Conservation (phyloP, 2,113 vertebrate genomes). For the Pandion haliaetus region DNA sequence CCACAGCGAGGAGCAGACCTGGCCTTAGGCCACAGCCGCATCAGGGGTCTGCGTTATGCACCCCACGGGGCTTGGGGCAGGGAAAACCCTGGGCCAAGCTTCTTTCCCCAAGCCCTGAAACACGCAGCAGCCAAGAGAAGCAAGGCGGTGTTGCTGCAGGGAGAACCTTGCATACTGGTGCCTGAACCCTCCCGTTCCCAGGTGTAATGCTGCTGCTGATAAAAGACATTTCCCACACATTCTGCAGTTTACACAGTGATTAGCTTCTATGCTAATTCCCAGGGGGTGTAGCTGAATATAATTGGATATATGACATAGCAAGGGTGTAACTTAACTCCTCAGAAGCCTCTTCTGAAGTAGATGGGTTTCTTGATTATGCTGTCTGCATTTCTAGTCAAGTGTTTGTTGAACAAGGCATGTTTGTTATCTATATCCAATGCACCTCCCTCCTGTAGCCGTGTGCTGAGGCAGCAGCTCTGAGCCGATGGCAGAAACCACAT, state of each 20-base stretch:
- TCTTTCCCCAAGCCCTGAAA: not conserved
- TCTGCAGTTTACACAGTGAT: not conserved
- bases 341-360: not conserved
- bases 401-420: not conserved
- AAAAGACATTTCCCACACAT: slow-evolving; percentile 20
- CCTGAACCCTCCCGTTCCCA: not conserved
- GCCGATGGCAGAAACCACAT: rapidly evolving
- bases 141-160: not conserved
- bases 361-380: not conserved
- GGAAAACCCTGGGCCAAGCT: not conserved
- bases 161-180: not conserved
- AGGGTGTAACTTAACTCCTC: not conserved
- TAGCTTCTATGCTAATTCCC: not conserved
- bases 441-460: not conserved
- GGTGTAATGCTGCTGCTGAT: not conserved
- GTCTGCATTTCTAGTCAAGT: not conserved
- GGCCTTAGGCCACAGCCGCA: not conserved
- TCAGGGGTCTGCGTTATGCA: not conserved
- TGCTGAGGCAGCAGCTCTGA: not conserved
- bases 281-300: not conserved
- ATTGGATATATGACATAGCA: not conserved
- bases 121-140: not conserved
- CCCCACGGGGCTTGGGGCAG: rapidly evolving
- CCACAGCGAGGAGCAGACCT: not conserved
- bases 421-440: not conserved